Base-by-base conservation (phyloP, 1,140 invertebrate species). In the Drosophila ambigua region DNA sequence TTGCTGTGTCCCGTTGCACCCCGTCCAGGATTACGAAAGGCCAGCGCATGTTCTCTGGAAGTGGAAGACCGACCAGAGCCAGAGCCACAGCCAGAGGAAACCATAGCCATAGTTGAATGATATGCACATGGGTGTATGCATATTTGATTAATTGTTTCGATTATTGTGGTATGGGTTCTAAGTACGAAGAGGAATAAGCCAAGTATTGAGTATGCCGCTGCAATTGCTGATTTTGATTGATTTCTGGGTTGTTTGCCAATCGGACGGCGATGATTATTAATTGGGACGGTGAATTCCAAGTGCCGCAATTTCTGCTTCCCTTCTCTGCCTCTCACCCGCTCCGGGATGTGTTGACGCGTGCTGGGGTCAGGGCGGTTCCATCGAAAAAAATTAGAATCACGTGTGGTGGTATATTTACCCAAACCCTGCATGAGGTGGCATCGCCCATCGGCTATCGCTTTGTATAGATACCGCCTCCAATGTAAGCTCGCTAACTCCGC, bases 201-300 rank as follows among this genome's bases (percentile, higher is more conserved):
- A 2, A 20, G 20, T 20, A 20, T 20, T 20, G 20, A 20, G 20
- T 2, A 20, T 20, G 20, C 20, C 1, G 20, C 20, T 20, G 20
- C 20, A 20, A 20, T 20, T 20, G 20, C 20, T 20, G 77, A 84
- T 83, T 84, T 84, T 89, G 83, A 89, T 89, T 89, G 88, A 89
- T 89, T 89, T 88, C 74, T 78, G 75, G 77, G 66, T 66, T 78
- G 71, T 76, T 87, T 81, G 82, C 80, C 84, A 89, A 89, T 88
- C 77, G 85, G 76, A 66, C 64, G 65, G 53, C 75, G 77, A 89
- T 88, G 84, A 89, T 89, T 84, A 89, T 88, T 89, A 89, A 89
- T 89, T 80, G 84, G 79, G 50, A 49, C 82, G 73, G 81, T 75
- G 83, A 79, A 89, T 89, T 77, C 76, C 84, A 89, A 88, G 69